Base-by-base conservation (phyloP, 2,888 invertebrate species). In the Lissocephala sabroskyi region DNA sequence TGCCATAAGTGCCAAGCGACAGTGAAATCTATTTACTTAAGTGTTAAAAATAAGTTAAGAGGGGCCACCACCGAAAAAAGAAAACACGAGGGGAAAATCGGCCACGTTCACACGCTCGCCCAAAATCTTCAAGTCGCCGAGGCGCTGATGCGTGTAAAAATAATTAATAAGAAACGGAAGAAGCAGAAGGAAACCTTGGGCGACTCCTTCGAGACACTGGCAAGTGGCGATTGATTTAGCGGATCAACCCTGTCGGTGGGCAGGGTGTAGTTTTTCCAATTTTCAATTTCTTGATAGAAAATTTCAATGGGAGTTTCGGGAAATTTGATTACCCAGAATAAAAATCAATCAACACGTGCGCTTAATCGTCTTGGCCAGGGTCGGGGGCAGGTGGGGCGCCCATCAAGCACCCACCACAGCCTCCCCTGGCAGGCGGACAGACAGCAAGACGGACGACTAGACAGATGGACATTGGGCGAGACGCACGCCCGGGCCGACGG, bases 301-400 rank as follows among this genome's bases (percentile, higher is more conserved):
- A 23, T 23, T 23, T 23, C 23, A 23, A 23, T n/a, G n/a, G n/a
- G 3, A 23, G 23, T 23, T 23, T n/a, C n/a, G 17, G 30, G 41
- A 48, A 41, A 49, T 43, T 44, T 39, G 45, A 62, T 41, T 36
- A 52, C 54, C 35, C 50, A 43, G 58, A 70, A 68, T 68, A 68
- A 75, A 66, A 68, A 75, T 68, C 68, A 71, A 68, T 68, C 68
- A 75, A 68, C 68, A 67, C 76, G 59, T 51, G 54, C 56, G 61
- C 62, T 67, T 71, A 71, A 68, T 64, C 71, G 71, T 39, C 49
- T n/a, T n/a, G n/a, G n/a, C n/a, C n/a, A n/a, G n/a, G n/a, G n/a
- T n/a, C n/a, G n/a, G n/a, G n/a, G n/a, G n/a, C n/a, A n/a, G n/a
- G n/a, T n/a, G n/a, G n/a, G n/a, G n/a, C n/a, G n/a, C n/a, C n/a